These are phyloP conservation scores for Pituophis catenifer DNA, from an alignment of 2,113 vertebrate genomes.

Conservation along the genomic window DNA sequence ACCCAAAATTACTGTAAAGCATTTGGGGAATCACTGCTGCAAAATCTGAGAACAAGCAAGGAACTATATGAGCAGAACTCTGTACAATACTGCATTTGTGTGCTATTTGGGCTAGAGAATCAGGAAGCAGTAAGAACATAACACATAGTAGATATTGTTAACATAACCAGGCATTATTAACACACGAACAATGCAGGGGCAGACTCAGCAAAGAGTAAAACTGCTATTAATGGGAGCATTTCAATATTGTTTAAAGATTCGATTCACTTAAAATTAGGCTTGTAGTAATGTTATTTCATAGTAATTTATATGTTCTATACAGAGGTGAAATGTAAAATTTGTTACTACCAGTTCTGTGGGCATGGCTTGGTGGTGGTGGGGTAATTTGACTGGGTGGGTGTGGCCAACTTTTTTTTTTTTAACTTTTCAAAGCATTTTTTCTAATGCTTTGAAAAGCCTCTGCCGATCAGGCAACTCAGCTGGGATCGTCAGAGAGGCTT, in stretches of 20 bases:
- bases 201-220: background rate
- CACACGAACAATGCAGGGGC: too few species aligned
- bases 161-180: background rate
- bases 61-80: background rate
- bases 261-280: background rate
- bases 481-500: too few species aligned
- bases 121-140: background rate
- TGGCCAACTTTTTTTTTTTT: too few species aligned
- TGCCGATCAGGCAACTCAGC: too few species aligned
- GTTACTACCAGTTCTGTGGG: too few species aligned
- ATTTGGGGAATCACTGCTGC: background rate
- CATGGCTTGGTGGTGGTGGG: too few species aligned
- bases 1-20: background rate
- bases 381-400: too few species aligned
- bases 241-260: background rate
- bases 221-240: background rate
- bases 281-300: background rate
- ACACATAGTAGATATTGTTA: background rate
- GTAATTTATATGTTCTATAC: background rate
- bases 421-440: too few species aligned
- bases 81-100: background rate
- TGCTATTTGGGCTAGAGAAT: too few species aligned
- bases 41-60: background rate
- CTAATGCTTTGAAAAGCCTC: too few species aligned
- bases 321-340: too few species aligned